These are phyloP conservation scores for Sinocyclocheilus anophthalmus DNA, from an alignment of 2,113 vertebrate species.

Conservation along the genomic window DNA sequence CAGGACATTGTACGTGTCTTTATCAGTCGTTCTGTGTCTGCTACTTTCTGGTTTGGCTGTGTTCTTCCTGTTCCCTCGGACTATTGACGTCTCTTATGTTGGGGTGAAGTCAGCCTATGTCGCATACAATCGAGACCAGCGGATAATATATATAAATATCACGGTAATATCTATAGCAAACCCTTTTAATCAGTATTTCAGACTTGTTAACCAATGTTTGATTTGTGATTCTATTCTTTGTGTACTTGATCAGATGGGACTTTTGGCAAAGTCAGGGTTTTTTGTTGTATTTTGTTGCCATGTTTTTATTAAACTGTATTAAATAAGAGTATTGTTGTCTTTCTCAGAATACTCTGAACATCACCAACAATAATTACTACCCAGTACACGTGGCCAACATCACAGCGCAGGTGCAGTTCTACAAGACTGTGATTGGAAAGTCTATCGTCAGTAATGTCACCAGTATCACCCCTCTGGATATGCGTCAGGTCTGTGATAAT, in stretches of 20 bases:
- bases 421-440: constrained; percentile 91
- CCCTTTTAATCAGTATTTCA: background rate
- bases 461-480: constrained; percentile 86
- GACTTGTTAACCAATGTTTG: background rate
- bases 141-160: constrained; percentile 91
- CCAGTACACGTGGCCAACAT: constrained; percentile 89
- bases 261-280: background rate
- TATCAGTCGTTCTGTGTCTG: constrained; percentile 90
- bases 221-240: background rate
- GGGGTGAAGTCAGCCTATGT: constrained; percentile 93
- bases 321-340: background rate
- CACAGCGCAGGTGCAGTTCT: constrained; percentile 91
- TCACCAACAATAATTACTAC: constrained; percentile 96
- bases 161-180: constrained; percentile 79
- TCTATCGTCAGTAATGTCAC: constrained; percentile 86
- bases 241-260: background rate
- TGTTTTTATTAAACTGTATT: background rate
- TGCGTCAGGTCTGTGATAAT: constrained; percentile 80
- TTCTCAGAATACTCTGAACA: constrained; percentile 89
- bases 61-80: constrained; percentile 96
- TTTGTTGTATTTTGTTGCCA: background rate
- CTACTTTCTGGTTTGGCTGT: constrained; percentile 91
- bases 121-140: constrained; percentile 79
- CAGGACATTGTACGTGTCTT: constrained; percentile 95
- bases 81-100: constrained; percentile 89